Base-by-base conservation (phyloP, 53 echinoderm and acorn worm genomes). In the Pentamera pediparva region DNA sequence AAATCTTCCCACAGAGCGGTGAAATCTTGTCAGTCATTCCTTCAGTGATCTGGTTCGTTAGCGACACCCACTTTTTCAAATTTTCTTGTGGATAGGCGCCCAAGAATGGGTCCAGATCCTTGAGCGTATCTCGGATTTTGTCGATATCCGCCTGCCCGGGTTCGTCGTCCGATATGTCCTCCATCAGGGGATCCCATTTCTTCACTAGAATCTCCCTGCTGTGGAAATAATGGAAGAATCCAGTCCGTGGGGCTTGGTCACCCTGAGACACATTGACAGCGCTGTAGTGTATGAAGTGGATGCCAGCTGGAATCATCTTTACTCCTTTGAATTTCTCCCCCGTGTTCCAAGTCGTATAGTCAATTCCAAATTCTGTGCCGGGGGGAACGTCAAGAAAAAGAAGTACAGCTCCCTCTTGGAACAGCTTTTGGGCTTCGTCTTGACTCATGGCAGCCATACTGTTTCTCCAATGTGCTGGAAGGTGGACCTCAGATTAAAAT, bases 281-380 rank as follows among this genome's bases (percentile, higher is more conserved):
- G 39, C 95, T 95, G 88, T 91, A 95, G 49, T 91, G 85, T 32
- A 95, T 62, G 47, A 85, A 95, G 69, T 95, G 95, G 2, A 95
- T 76, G 5, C 95, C 95, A 0, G 91, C 87, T 4, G 95, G 95
- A 60, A 95, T 95, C 95, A 95, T 95, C 35, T 95, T 95, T 2
- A 95, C 95, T n/a, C 95, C 95, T 70, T 84, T 89, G 82, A 95
- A 95, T 7, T 85, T 82, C 53, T 87, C 83, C 1, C 82, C 91
- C 1, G 88, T 88, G 70, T 81, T 95, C 95, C 95, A 95, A 3
- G 85, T 84, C 61, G 89, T 87, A 80, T 91, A 95, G 76, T 95
- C 95, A 5, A 95, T 95, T 21, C 95, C 95, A 73, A 95, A 95
- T 56, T 95, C 95, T 19, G 95, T 95, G 22, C 95, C 95, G 0